phyloP scores from a whole-genome alignment of 2,888 invertebrate genomes.

The Thelaira solivaga region DNA sequence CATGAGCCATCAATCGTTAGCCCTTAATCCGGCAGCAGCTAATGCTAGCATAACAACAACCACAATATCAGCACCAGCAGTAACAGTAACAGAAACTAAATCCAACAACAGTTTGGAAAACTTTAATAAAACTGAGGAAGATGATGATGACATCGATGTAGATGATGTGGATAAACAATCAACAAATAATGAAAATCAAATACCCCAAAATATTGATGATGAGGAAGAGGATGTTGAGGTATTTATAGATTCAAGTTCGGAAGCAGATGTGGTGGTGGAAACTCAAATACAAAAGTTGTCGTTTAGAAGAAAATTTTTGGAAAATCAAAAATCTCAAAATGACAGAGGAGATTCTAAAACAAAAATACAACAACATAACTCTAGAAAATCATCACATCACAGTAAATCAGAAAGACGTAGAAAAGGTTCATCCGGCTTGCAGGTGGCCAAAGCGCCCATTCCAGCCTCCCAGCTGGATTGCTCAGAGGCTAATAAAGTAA shows the following conservation, averaged over 20 bases:
- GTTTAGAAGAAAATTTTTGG: slow-evolving; percentile 38
- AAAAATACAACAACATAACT: slow-evolving; percentile 40
- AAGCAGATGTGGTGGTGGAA: slow-evolving; percentile 66
- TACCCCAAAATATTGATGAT: slow-evolving; percentile 45
- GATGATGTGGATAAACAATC: slow-evolving; percentile 54
- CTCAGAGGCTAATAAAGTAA: slow-evolving; percentile 78
- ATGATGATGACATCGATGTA: slow-evolving; percentile 58
- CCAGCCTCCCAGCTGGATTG: slow-evolving; percentile 63
- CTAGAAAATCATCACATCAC: slow-evolving; percentile 32
- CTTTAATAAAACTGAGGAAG: slow-evolving; percentile 31
- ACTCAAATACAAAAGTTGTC: slow-evolving; percentile 54
- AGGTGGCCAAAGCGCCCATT: slow-evolving; percentile 67
- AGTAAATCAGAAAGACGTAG: slow-evolving; percentile 44
- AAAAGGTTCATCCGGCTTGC: slow-evolving; percentile 60
- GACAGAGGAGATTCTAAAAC: slow-evolving; percentile 38
- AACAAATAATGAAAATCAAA: slow-evolving; percentile 38
- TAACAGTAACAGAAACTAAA: slow-evolving; percentile 29
- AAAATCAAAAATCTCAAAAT: slow-evolving; percentile 14
- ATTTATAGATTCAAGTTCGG: slow-evolving; percentile 71
- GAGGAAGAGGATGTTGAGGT: slow-evolving; percentile 73
- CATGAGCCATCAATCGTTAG: slow-evolving; percentile 55
- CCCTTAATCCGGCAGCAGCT: slow-evolving; percentile 11
- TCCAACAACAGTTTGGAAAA: slow-evolving; percentile 1
- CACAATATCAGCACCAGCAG: slow-evolving; percentile 15
- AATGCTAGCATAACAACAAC: slow-evolving; percentile 37